Percentiles rank a stretch among this genome's conserved stretches.
Evolutionary conservation across 2,888 invertebrate species (phyloP).

Genomic region (Drosophila cyrtoloma): DNA sequence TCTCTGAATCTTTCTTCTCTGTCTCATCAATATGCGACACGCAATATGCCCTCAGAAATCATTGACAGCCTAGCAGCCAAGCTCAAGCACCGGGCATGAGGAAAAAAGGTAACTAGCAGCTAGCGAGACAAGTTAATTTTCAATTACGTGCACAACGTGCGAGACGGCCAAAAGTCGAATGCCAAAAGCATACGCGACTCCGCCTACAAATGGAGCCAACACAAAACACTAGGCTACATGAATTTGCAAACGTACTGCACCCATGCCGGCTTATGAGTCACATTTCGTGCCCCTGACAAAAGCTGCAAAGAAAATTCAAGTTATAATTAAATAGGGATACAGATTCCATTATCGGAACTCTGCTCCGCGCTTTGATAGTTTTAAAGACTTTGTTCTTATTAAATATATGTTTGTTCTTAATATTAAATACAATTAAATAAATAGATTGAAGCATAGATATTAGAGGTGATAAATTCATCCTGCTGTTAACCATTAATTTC

Average conservation of each 20-base stretch:
- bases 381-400: not conserved
- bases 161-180: constrained; percentile 39
- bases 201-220: constrained; percentile 23
- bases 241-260: constrained; percentile 8
- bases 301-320: not conserved
- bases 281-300: not conserved
- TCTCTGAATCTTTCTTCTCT: not conserved
- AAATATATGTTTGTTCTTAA: no score
- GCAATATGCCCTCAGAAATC: constrained; percentile 44
- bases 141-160: constrained; percentile 76
- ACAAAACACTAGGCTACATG: constrained; percentile 1
- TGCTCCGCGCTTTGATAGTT: not conserved
- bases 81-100: not conserved
- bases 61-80: constrained; percentile 43
- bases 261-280: not conserved
- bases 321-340: not conserved
- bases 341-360: not conserved
- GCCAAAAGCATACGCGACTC: constrained; percentile 30
- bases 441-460: not conserved
- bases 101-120: constrained; percentile 39
- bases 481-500: not conserved
- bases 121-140: constrained; percentile 76
- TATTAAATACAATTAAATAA: not conserved
- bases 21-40: constrained; percentile 59
- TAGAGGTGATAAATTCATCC: not conserved